Conservation (phyloP, 2,888 invertebrate genomes). For the Caradrina clavipalpis region DNA sequence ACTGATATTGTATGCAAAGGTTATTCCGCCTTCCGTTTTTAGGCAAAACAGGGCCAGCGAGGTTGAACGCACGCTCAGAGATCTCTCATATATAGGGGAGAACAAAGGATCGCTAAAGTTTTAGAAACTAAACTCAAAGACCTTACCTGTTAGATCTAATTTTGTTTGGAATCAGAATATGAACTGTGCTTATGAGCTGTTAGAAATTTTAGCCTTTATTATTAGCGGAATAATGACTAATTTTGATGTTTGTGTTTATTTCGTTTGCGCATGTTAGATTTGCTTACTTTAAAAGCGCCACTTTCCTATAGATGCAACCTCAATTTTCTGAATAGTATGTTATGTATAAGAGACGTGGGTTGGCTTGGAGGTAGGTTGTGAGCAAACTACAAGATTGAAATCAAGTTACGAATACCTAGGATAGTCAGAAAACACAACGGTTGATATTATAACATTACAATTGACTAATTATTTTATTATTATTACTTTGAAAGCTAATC, state of each 20-base stretch:
- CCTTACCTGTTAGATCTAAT: constrained; percentile 51
- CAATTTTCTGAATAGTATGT: constrained; percentile 8
- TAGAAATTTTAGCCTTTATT: constrained; percentile 51
- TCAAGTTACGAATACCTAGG: background rate
- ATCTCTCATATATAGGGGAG: constrained; percentile 49
- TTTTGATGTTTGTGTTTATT: constrained; percentile 17
- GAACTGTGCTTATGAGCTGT: constrained; percentile 14
- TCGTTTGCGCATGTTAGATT: constrained; percentile 14
- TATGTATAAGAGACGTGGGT: constrained; percentile 7
- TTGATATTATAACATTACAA: too few species aligned
- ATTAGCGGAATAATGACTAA: constrained; percentile 34
- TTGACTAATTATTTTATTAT: too few species aligned
- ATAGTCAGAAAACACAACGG: background rate
- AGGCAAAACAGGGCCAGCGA: constrained; percentile 77
- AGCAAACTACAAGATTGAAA: background rate
- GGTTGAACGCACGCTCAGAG: constrained; percentile 68
- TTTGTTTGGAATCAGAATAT: constrained; percentile 50
- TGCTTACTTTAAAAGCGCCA: constrained; percentile 13
- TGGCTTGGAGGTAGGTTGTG: constrained; percentile 4
- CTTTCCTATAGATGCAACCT: constrained; percentile 38
- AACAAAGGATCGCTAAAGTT: constrained; percentile 67
- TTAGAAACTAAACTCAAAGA: constrained; percentile 56
- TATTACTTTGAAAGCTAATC: too few species aligned
- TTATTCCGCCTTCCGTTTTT: constrained; percentile 81
- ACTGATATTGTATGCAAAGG: constrained; percentile 59